Evolutionary conservation across 2,888 invertebrate genomes (phyloP).

Genomic region (Coelinius sp.): DNA sequence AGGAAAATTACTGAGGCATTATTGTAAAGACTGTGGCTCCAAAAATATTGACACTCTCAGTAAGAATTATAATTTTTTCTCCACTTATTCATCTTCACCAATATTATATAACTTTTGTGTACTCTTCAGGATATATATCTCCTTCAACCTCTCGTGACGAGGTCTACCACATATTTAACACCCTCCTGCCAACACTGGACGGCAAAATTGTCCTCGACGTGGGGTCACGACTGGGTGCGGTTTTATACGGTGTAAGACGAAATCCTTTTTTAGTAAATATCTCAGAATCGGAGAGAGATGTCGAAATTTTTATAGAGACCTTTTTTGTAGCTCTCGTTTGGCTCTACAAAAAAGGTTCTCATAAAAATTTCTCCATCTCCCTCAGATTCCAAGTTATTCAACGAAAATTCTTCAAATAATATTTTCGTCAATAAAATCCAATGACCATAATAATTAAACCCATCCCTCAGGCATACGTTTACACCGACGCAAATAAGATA

Average conservation of each 20-base stretch:
- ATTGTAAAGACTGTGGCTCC: conserved; percentile 74
- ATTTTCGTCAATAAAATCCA: background rate
- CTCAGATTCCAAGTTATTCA: no score
- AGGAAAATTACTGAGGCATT: conserved; percentile 71
- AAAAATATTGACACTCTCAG: conserved; percentile 71
- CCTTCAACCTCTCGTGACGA: conserved; percentile 78
- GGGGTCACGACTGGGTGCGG: conserved; percentile 80
- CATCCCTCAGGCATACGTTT: conserved; percentile 75
- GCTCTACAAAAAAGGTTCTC: no score
- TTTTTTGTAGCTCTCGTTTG: no score
- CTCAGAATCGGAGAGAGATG: background rate
- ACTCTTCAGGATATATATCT: conserved; percentile 74
- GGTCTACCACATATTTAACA: conserved; percentile 77
- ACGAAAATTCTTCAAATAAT: background rate
- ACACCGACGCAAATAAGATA: conserved; percentile 74
- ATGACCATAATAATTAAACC: background rate
- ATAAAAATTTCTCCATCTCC: no score
- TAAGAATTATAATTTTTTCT: conserved; percentile 55
- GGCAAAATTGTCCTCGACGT: conserved; percentile 78
- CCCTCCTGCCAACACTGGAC: conserved; percentile 75
- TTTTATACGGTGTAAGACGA: conserved; percentile 78
- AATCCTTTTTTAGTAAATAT: background rate
- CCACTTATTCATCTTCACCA: background rate
- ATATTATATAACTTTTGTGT: background rate
- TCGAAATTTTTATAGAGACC: no score